Evolutionary conservation across 2,113 vertebrate species (phyloP), one percentile per base, ranked within the genome.

Genomic region (Sterrhoptilus dennistouni): DNA sequence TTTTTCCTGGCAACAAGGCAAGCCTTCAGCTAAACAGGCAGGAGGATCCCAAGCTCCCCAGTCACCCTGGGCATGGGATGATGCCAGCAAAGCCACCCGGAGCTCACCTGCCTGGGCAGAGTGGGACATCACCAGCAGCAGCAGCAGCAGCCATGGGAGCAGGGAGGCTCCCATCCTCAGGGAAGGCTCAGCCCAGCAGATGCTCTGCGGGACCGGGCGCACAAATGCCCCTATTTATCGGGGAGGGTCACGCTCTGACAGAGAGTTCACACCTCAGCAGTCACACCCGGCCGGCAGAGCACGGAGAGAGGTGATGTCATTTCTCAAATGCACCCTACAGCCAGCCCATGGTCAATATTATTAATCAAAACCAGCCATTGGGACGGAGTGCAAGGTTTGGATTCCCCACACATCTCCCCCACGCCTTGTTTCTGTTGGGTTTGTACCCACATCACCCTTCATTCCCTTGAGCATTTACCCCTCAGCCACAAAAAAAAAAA

Each of bases 321-420:
- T 49, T 47, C 91, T 89, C 64, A 4, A 54, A 49, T 19, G 40
- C 56, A 47, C 56, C 70, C 72, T 23, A 5, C 44, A 38, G 42
- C 38, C 31, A 0, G 21, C n/a, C 24, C 23, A 38, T 13, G 56
- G n/a, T 27, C 71, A 16, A 10, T 14, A 13, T 17, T 17, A 25
- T 35, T 9, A 29, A 82, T 19, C 44, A 21, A 72, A 69, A 76
- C 1, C 61, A 36, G n/a, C 24, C 70, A 17, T 0, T 0, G n/a
- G 53, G 36, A 45, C 3, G 0, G 16, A 27, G 12, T 0, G 5
- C 25, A 0, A 1, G 1, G 0, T 36, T 53, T 42, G 85, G 36
- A 47, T 35, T 72, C 50, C 92, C 76, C 78, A 13, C 10, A 1
- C 19, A 1, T n/a, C 57, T 50, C 40, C 33, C 42, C 52, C 49